Evolutionary conservation across 2,888 invertebrate genomes (phyloP).

Genomic region (Nemoura dubitans): DNA sequence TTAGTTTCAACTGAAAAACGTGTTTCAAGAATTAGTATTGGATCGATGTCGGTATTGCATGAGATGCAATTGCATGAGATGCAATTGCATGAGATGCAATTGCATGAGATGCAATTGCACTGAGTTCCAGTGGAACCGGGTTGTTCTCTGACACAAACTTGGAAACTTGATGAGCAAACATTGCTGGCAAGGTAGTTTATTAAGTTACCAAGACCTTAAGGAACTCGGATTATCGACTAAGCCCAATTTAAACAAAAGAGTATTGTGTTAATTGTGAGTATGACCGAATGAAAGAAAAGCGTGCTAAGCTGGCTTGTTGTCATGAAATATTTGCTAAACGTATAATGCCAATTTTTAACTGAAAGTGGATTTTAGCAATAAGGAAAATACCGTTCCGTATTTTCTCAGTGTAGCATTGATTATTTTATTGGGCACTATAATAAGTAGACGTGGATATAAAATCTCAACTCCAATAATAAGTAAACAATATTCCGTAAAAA

Average conservation of each 20-base stretch:
- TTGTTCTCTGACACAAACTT: background rate
- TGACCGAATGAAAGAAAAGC: background rate
- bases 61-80: too few species aligned
- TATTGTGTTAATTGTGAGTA: conserved; percentile 21
- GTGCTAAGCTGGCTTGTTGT: background rate
- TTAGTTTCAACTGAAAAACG: background rate
- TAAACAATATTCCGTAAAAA: background rate
- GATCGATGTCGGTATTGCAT: background rate
- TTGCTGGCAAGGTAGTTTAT: conserved; percentile 42
- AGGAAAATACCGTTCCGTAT: too few species aligned
- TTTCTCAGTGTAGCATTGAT: too few species aligned
- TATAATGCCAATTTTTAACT: too few species aligned
- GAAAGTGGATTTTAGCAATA: too few species aligned
- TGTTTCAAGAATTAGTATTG: background rate
- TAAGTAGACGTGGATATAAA: background rate
- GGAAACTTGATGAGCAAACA: conserved; percentile 46
- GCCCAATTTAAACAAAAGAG: background rate
- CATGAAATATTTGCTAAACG: background rate
- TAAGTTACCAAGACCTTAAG: conserved; percentile 45
- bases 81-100: too few species aligned
- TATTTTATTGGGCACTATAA: too few species aligned
- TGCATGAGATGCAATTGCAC: background rate
- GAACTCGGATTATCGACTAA: conserved; percentile 39
- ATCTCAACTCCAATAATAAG: background rate
- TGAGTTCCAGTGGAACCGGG: background rate